Base-by-base conservation (phyloP, 1,140 invertebrate genomes). In the Drosophila ambigua region DNA sequence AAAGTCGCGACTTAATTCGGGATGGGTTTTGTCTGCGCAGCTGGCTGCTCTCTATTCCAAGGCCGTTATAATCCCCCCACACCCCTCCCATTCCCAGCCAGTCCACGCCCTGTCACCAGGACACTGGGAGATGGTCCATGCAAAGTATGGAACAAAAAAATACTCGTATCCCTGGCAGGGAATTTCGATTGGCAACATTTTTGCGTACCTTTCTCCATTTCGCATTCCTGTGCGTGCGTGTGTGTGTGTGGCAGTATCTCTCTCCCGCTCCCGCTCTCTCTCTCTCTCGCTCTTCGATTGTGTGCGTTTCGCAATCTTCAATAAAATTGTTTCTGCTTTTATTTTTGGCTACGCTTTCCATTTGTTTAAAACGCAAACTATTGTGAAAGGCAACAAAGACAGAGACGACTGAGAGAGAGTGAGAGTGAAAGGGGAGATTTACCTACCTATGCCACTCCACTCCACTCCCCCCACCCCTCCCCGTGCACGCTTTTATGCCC, bases 301-400 rank as follows among this genome's bases (percentile, higher is more conserved):
- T 77, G 67, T 67, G 82, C 69, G 44, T 66, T 71, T 87, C 74
- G 78, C 82, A 85, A 85, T 85, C 82, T 85, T 85, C 82, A 85
- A 85, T 85, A 85, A 85, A 85, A 85, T 65, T 68, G 82, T 87
- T 85, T 87, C 78, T 57, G 58, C 74, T 85, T 82, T 82, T 74
- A 74, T 82, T 84, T 82, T 77, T 74, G 78, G 74, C 69, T 87
- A 72, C 83, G 71, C 78, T 85, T 82, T 85, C 71, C 82, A 85
- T 85, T 85, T 85, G 82, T 88, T 85, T 85, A 87, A 85, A 85
- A 79, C 82, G 83, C 78, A 87, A 77, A 88, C 82, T 85, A 87
- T 85, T 87, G 82, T 87, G 69, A 46, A 23, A 45, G 68, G 69
- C 69, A 73, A 73, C 71, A 73, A 73, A 73, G 72, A 74, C 51